phyloP scores from a whole-genome alignment of 1,140 invertebrate species.

The Andrena cerasifolii region DNA sequence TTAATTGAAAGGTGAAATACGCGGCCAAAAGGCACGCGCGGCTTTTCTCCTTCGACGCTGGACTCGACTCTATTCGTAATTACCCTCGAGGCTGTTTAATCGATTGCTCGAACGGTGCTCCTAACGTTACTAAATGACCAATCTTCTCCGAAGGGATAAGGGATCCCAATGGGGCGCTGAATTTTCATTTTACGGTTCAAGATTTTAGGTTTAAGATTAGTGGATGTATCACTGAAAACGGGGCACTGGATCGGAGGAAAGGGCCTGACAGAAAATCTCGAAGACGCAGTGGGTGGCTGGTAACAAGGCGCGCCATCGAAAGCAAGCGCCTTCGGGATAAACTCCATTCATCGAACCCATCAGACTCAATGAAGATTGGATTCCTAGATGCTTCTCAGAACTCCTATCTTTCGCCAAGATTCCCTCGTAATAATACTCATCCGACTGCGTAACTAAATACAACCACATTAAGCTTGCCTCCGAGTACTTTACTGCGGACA shows the following conservation, averaged over 20 bases:
- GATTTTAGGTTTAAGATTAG: too few species aligned
- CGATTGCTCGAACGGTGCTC: too few species aligned
- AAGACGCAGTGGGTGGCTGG: slow-evolving; percentile 10
- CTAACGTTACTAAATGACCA: too few species aligned
- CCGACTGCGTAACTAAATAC: slow-evolving; percentile 4
- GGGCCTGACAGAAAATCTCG: neutral
- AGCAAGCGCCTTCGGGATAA: slow-evolving; percentile 16
- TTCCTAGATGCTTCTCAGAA: slow-evolving; percentile 22
- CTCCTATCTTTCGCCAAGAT: slow-evolving; percentile 3
- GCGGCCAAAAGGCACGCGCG: neutral
- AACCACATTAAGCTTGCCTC: neutral
- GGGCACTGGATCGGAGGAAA: neutral
- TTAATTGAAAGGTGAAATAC: slow-evolving; percentile 57
- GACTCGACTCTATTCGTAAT: neutral
- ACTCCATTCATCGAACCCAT: slow-evolving; percentile 21
- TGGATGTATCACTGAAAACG: too few species aligned
- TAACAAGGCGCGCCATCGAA: neutral
- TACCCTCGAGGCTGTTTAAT: neutral
- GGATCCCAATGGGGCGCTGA: too few species aligned
- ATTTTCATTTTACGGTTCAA: too few species aligned
- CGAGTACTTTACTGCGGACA: neutral
- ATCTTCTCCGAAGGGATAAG: too few species aligned
- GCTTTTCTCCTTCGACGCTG: slow-evolving; percentile 1
- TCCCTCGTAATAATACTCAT: slow-evolving; percentile 4
- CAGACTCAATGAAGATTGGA: slow-evolving; percentile 13